Evolutionary conservation across 2,797 vertebrate genomes (phyloP).

Genomic region (Cyprinodon diabolis): DNA sequence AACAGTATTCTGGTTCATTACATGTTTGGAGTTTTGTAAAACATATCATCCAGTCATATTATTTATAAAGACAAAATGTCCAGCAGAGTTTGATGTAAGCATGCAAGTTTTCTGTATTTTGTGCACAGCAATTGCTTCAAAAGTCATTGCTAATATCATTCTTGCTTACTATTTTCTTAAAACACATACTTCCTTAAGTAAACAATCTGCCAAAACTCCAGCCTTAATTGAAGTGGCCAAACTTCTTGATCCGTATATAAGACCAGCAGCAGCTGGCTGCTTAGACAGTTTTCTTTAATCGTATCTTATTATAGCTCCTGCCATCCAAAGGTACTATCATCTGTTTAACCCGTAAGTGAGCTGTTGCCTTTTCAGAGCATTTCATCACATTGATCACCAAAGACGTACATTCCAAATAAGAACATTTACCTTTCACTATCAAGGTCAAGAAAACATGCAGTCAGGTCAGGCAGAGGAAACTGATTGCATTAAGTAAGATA

Average conservation of each 20-base stretch:
- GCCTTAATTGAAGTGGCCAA: neutral
- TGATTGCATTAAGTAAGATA: neutral
- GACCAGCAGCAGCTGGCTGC: neutral
- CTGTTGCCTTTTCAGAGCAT: neutral
- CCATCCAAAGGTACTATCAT: no score
- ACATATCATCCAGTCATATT: neutral
- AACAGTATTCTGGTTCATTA: no score
- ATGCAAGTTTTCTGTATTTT: no score
- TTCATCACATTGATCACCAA: neutral
- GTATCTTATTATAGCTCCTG: neutral
- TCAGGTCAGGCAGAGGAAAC: neutral
- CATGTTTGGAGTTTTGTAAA: no score
- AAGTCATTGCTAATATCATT: neutral
- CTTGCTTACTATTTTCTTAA: neutral
- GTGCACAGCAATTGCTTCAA: neutral
- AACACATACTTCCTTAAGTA: neutral
- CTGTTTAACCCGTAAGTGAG: neutral
- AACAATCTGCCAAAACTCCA: neutral
- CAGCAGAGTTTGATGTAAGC: no score
- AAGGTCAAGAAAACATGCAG: neutral
- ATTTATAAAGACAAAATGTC: no score
- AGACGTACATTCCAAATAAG: neutral
- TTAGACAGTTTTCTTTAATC: neutral
- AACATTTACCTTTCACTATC: neutral
- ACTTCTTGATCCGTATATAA: neutral